These are phyloP conservation scores for Polyodon spathula DNA, from an alignment of 2,113 vertebrate genomes.

Conservation along the genomic window DNA sequence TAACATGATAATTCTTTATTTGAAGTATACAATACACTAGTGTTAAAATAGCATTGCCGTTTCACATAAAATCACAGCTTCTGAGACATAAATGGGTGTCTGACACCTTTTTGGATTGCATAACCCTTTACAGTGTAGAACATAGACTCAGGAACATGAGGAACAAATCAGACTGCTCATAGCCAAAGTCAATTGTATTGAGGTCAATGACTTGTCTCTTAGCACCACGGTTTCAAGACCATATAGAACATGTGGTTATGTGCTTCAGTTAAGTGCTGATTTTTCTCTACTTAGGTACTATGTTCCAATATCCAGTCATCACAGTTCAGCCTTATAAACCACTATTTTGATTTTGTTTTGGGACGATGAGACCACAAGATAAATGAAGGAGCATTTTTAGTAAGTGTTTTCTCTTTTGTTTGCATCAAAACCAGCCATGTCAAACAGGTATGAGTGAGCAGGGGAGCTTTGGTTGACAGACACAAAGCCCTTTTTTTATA, in stretches of 20 bases:
- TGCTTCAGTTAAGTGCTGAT: constrained; percentile 61
- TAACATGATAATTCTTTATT: constrained; percentile 70
- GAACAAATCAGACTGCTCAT: constrained; percentile 45
- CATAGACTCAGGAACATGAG: constrained; percentile 46
- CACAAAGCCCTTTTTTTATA: not conserved
- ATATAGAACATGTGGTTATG: constrained; percentile 49
- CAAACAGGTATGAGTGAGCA: not conserved
- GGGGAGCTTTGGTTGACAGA: not conserved
- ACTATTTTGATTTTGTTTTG: too few relatives aligned
- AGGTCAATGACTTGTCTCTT: constrained; percentile 78
- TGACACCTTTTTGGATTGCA: constrained; percentile 87
- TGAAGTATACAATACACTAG: constrained; percentile 62
- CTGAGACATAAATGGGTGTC: constrained; percentile 74
- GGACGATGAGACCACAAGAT: too few relatives aligned
- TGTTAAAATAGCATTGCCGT: constrained; percentile 87
- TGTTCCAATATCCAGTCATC: too few relatives aligned
- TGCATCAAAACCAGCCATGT: not conserved
- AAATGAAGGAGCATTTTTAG: not conserved
- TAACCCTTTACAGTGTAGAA: constrained; percentile 80
- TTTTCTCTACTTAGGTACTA: constrained; percentile 14
- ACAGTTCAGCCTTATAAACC: too few relatives aligned
- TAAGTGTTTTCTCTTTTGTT: not conserved
- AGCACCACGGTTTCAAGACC: constrained; percentile 79
- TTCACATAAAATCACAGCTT: constrained; percentile 82
- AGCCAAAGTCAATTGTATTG: constrained; percentile 64